phyloP scores from a whole-genome alignment of 2,113 vertebrate genomes.

The Astatotilapia flaviijosephi region DNA sequence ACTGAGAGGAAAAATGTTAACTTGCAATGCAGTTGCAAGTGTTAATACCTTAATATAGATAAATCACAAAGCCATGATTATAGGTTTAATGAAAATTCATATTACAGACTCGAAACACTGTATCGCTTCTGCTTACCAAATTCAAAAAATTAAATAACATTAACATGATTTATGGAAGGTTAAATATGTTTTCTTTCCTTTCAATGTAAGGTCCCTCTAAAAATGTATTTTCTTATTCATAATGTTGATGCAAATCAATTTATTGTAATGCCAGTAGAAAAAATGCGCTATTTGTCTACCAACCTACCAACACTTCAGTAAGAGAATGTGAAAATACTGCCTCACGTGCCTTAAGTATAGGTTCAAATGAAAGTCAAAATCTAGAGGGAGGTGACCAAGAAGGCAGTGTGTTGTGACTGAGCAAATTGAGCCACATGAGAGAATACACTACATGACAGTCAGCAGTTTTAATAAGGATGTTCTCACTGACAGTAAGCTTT shows the following conservation, averaged over 20 bases:
- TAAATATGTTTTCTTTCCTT: neutral
- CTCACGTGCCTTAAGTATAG: neutral
- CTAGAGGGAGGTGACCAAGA: neutral
- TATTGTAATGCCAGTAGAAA: neutral
- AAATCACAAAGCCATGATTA: neutral
- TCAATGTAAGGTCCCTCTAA: neutral
- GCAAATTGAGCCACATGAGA: neutral
- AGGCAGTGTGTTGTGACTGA: neutral
- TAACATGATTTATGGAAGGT: neutral
- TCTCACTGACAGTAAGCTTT: neutral
- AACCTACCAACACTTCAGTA: neutral
- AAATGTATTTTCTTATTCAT: neutral
- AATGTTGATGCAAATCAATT: neutral
- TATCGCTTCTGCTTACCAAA: neutral
- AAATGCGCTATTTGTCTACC: rapidly evolving
- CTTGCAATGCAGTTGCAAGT: neutral
- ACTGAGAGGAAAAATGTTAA: neutral
- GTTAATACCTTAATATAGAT: neutral
- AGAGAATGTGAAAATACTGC: neutral
- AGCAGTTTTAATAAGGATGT: neutral
- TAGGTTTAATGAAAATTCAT: neutral
- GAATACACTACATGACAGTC: neutral
- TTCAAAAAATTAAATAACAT: neutral
- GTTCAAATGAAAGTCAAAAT: neutral
- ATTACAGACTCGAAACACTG: neutral